phyloP scores from a whole-genome alignment of 2,797 vertebrate genomes.

The Toxotes lorentzi region DNA sequence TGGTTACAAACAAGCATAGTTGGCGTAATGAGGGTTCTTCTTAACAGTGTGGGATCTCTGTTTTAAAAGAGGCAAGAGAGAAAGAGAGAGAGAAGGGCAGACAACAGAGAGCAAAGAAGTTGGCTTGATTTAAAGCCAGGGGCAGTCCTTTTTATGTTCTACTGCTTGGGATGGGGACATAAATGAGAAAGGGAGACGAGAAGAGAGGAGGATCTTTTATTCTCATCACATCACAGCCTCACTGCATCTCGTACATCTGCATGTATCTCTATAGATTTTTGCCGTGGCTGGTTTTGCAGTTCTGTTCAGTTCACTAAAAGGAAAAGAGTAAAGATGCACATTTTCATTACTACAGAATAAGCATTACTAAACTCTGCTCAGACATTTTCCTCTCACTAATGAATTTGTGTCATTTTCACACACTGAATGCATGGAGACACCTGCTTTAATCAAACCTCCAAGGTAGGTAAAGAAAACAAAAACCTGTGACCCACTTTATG shows the following conservation, averaged over 20 bases:
- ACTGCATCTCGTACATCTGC: not conserved
- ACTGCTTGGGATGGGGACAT: not conserved
- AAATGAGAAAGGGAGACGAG: slow-evolving; percentile 8
- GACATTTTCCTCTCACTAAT: not conserved
- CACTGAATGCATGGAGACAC: not conserved
- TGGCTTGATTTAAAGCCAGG: slow-evolving; percentile 32
- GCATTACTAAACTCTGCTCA: not conserved
- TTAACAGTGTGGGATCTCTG: too few relatives aligned
- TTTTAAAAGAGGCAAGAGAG: too few relatives aligned
- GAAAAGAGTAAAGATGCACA: not conserved
- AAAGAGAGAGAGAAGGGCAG: not conserved
- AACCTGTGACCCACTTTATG: not conserved
- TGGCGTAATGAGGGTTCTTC: too few relatives aligned
- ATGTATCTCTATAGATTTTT: not conserved
- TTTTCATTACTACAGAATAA: not conserved
- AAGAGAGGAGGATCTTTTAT: slow-evolving; percentile 4
- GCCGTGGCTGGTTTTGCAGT: not conserved
- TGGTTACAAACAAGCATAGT: too few relatives aligned
- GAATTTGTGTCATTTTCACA: not conserved
- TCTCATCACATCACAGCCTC: slow-evolving; percentile 8
- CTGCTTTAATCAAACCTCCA: not conserved
- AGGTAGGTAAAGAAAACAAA: not conserved
- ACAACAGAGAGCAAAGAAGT: not conserved
- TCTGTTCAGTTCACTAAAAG: not conserved
- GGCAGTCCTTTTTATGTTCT: slow-evolving; percentile 38